Evolutionary conservation across 2,113 vertebrate genomes (phyloP), one percentile per base, ranked within the genome.

Genomic region (Microtus richardsoni): DNA sequence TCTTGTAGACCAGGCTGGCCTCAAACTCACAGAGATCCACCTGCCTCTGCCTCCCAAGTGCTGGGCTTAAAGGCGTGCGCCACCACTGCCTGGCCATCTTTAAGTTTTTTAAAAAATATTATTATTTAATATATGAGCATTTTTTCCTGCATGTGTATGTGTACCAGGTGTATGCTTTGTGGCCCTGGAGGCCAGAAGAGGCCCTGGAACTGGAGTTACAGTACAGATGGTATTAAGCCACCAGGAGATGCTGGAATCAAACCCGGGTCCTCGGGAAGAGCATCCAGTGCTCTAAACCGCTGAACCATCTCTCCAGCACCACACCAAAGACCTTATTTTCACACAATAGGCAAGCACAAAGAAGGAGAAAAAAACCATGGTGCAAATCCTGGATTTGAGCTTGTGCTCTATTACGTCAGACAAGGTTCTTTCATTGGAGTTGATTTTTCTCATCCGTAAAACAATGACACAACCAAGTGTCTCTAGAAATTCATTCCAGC

Each of bases 401-500:
- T 60, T 33, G 77, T 49, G 70, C 52, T 86, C 0, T 41, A 17
- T 64, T 87, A 58, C 2, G 64, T 60, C 47, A 74, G 74, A 73
- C 41, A 91, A 94, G 44, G 68, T 82, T 79, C 13, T 75, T 93
- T 66, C 36, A 11, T 36, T 36, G 3, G 3, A 83, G 36, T 19
- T 96, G 66, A 95, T 77, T 90, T 94, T 80, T 47, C 70, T 95
- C 66, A 71, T 80, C 44, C n/a, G 2, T 52, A 82, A 95, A 79
- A 91, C 89, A 62, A 60, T 33, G 52, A 54, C 83, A n/a, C 77
- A 84, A 87, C 60, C 30, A 73, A 68, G 17, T 62, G 41, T 79
- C 89, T 93, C 78, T 79, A 82, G 84, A 52, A 91, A 73, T 70
- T 93, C 70, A 77, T 88, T 82, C 52, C 66, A 85, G 52, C 68